These are phyloP conservation scores for Macrochelys suwanniensis DNA, from an alignment of 2,797 vertebrate genomes.

Conservation along the genomic window DNA sequence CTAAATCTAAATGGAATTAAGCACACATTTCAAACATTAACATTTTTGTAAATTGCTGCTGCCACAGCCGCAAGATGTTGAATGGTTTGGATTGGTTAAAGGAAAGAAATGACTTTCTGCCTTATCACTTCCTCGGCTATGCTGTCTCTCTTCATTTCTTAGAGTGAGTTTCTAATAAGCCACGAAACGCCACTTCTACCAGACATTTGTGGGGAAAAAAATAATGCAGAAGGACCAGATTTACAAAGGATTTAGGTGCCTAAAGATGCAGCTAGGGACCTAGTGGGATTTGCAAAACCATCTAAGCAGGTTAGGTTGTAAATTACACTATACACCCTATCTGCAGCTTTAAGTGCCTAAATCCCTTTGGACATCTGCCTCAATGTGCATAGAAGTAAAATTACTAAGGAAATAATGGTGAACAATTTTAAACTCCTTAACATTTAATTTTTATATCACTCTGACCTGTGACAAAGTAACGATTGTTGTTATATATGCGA, in stretches of 20 bases:
- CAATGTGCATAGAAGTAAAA: not conserved
- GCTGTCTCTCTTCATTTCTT: not conserved
- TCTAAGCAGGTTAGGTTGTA: not conserved
- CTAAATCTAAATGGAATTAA: slow-evolving; percentile 62
- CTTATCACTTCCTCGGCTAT: not conserved
- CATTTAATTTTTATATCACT: not conserved
- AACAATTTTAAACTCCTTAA: not conserved
- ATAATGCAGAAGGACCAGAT: not conserved
- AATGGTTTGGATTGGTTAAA: not conserved
- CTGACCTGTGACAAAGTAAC: not conserved
- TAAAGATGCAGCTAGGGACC: not conserved
- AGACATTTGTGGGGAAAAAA: not conserved
- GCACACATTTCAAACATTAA: slow-evolving; percentile 33
- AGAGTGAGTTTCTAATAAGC: not conserved
- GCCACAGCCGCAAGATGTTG: not conserved
- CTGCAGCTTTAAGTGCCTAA: not conserved
- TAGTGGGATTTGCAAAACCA: not conserved
- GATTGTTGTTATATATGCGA: not conserved
- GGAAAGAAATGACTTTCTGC: not conserved
- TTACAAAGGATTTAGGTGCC: not conserved
- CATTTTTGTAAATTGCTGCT: slow-evolving; percentile 8
- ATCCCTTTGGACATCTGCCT: not conserved
- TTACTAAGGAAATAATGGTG: not conserved
- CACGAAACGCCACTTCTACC: not conserved
- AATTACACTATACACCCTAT: not conserved